A percentile compares a stretch with the other conserved stretches of the same genome.
Evolutionary conservation across 2,113 vertebrate genomes (phyloP).

Genomic region (Channa argus): DNA sequence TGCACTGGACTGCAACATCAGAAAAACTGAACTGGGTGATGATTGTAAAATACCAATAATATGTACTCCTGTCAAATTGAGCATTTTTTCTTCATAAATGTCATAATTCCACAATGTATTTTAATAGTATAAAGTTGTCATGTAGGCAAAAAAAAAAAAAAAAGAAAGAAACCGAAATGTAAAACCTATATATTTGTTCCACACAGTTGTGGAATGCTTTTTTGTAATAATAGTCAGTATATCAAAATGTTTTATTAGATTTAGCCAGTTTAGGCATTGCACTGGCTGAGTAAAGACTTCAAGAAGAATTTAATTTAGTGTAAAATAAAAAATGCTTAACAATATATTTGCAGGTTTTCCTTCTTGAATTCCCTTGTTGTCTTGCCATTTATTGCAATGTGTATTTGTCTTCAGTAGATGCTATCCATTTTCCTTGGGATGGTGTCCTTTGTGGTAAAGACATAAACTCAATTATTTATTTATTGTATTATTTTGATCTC

Average conservation of each 20-base stretch:
- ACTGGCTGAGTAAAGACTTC: conserved; percentile 1
- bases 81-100: conserved; percentile 18
- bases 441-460: neutral
- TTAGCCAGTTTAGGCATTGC: neutral
- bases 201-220: too few relatives aligned
- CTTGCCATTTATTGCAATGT: too few relatives aligned
- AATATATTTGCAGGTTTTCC: neutral
- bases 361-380: neutral
- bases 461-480: neutral
- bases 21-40: conserved; percentile 26
- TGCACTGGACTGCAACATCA: conserved; percentile 62
- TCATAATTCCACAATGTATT: conserved; percentile 4
- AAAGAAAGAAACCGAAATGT: too few relatives aligned
- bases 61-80: conserved; percentile 26
- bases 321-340: neutral
- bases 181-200: too few relatives aligned
- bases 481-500: conserved; percentile 1
- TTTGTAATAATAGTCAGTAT: too few relatives aligned
- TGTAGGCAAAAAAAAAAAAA: neutral
- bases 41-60: conserved; percentile 11
- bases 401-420: too few relatives aligned
- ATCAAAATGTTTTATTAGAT: too few relatives aligned
- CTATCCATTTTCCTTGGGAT: too few relatives aligned
- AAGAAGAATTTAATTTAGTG: neutral
- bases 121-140: neutral